phyloP scores from a whole-genome alignment of 2,888 invertebrate genomes.

The Nebria brevicollis region DNA sequence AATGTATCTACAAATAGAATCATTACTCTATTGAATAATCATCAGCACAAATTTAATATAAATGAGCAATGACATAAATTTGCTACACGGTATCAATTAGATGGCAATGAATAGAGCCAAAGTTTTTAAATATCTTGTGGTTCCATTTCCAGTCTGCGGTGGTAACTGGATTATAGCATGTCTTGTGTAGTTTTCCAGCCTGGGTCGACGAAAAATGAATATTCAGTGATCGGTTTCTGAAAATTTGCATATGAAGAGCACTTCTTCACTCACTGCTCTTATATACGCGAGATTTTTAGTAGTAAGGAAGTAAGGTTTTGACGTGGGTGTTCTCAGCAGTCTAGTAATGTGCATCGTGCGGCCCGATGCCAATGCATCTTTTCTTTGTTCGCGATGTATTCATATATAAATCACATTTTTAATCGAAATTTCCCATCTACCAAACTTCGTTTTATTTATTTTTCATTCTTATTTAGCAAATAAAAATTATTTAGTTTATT shows the following conservation, averaged over 20 bases:
- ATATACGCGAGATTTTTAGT: background rate
- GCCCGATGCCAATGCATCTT: background rate
- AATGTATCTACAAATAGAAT: background rate
- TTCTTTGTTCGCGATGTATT: background rate
- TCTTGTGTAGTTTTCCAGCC: constrained; percentile 33
- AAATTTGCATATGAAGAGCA: constrained; percentile 47
- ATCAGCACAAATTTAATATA: background rate
- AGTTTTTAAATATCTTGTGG: constrained; percentile 29
- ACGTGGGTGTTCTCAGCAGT: background rate
- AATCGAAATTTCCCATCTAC: background rate
- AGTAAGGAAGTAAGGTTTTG: background rate
- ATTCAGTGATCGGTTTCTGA: constrained; percentile 38
- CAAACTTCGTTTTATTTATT: background rate
- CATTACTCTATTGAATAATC: background rate
- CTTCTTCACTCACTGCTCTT: constrained; percentile 16
- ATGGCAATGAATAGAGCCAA: constrained; percentile 4
- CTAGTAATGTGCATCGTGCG: background rate
- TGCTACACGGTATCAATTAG: background rate
- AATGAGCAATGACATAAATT: background rate
- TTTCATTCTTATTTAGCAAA: too few species aligned
- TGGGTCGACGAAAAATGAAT: constrained; percentile 42
- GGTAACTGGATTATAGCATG: constrained; percentile 35
- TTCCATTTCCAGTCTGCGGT: background rate
- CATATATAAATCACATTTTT: background rate
- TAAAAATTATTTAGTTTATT: too few species aligned